These are phyloP conservation scores for Ophion ellenae DNA, from an alignment of 2,888 invertebrate genomes.

Conservation along the genomic window DNA sequence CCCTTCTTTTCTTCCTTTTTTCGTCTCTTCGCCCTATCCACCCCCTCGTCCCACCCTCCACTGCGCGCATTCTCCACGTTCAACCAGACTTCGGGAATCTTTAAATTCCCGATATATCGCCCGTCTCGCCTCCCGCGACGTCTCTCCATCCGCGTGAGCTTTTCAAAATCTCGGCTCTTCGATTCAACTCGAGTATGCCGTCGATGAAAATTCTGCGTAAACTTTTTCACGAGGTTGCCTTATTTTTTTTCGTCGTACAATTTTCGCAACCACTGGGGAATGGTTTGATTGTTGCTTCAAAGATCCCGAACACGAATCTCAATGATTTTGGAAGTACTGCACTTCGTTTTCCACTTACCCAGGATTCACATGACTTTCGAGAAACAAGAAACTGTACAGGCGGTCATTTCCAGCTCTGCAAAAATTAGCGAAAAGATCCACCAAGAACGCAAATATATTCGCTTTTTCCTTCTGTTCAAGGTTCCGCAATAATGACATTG, in stretches of 20 bases:
- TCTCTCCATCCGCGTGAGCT: constrained; percentile 14
- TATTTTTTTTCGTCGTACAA: background rate
- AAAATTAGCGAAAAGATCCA: too few species aligned
- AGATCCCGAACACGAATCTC: too few species aligned
- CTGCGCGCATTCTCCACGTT: constrained; percentile 29
- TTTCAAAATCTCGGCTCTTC: constrained; percentile 14
- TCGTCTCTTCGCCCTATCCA: constrained; percentile 47
- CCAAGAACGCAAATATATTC: too few species aligned
- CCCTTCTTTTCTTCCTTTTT: constrained; percentile 68
- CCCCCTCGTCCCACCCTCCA: constrained; percentile 4
- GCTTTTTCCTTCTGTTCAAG: too few species aligned
- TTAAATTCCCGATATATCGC: constrained; percentile 52
- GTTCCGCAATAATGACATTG: too few species aligned
- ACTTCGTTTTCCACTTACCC: too few species aligned
- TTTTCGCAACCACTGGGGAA: too few species aligned
- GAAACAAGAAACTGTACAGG: too few species aligned
- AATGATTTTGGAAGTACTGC: too few species aligned
- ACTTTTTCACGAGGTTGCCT: background rate
- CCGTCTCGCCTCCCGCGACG: background rate
- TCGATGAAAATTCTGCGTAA: background rate
- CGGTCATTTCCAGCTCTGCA: too few species aligned
- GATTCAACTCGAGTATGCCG: background rate
- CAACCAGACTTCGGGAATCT: constrained; percentile 48
- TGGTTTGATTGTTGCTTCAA: too few species aligned
- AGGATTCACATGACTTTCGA: too few species aligned